These are phyloP conservation scores for Ceratitis capitata DNA, from an alignment of 1,140 invertebrate species.

Conservation along the genomic window DNA sequence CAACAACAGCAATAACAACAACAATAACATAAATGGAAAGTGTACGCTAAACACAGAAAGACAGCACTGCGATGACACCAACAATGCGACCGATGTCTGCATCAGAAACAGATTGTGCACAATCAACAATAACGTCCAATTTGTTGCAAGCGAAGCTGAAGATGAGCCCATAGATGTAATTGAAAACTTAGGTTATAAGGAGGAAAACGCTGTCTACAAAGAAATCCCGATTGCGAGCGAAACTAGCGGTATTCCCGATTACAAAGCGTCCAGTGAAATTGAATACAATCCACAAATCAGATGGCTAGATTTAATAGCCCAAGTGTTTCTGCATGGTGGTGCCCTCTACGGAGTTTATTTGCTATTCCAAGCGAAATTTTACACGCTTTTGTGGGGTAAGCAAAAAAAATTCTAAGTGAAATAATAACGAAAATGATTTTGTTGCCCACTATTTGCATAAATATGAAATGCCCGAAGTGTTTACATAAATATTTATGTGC, in stretches of 20 bases:
- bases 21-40: background rate
- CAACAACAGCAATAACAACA: slow-evolving; percentile 7
- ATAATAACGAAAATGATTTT: too few species aligned
- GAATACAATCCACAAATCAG: slow-evolving; percentile 71
- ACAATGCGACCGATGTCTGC: slow-evolving; percentile 42
- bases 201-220: slow-evolving; percentile 61
- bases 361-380: slow-evolving; percentile 71
- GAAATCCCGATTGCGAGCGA: slow-evolving; percentile 45
- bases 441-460: too few species aligned
- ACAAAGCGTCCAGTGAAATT: slow-evolving; percentile 38
- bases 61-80: background rate
- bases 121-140: slow-evolving; percentile 41
- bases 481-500: too few species aligned
- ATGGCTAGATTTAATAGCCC: slow-evolving; percentile 76
- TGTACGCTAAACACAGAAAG: background rate
- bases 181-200: slow-evolving; percentile 56
- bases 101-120: slow-evolving; percentile 43
- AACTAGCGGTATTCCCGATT: background rate
- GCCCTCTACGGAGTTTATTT: slow-evolving; percentile 77
- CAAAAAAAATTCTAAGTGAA: too few species aligned
- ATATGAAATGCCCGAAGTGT: too few species aligned
- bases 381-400: slow-evolving; percentile 79
- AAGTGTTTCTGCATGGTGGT: slow-evolving; percentile 75
- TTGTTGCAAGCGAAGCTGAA: background rate
- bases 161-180: slow-evolving; percentile 39